A percentile compares a stretch with the other conserved stretches of the same genome.
Conservation (phyloP, 2,888 invertebrate species). For the Drosophila kanekoi region DNA sequence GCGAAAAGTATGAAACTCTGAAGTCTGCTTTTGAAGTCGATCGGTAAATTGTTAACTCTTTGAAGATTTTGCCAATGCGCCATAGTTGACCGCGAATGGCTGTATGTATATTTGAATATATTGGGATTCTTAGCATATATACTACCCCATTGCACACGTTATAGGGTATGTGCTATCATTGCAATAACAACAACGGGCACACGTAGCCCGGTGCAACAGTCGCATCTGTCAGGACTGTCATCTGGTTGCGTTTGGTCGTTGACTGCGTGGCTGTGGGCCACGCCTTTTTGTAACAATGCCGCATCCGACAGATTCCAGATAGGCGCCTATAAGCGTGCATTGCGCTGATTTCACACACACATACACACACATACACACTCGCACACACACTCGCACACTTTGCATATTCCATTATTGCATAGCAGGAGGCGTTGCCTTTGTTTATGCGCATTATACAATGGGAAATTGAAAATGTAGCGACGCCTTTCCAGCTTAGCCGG, state of each 20-base stretch:
- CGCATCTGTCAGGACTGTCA: constrained; percentile 48
- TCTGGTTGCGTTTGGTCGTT: constrained; percentile 37
- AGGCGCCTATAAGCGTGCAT: constrained; percentile 36
- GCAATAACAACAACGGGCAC: constrained; percentile 22
- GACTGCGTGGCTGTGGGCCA: constrained; percentile 31
- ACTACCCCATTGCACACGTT: too few relatives aligned
- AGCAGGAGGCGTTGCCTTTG: constrained; percentile 35
- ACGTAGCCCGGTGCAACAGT: constrained; percentile 39
- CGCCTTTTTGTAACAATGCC: constrained; percentile 51
- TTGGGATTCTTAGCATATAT: too few relatives aligned
- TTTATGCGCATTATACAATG: constrained; percentile 32
- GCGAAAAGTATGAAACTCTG: too few relatives aligned
- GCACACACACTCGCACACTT: constrained; percentile 10
- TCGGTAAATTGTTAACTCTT: too few relatives aligned
- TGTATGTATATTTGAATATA: too few relatives aligned
- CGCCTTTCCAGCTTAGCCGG: constrained; percentile 22
- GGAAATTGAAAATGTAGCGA: constrained; percentile 56
- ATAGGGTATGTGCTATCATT: constrained; percentile 13
- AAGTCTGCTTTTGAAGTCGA: too few relatives aligned
- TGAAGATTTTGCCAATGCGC: too few relatives aligned
- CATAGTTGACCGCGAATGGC: too few relatives aligned
- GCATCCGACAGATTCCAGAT: constrained; percentile 51
- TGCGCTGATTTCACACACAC: constrained; percentile 47
- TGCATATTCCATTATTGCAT: constrained; percentile 28
- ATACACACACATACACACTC: constrained; percentile 4